A percentile compares a stretch with the other conserved stretches of the same genome.
Evolutionary conservation across 2,113 vertebrate genomes (phyloP).

Genomic region (Strix uralensis): DNA sequence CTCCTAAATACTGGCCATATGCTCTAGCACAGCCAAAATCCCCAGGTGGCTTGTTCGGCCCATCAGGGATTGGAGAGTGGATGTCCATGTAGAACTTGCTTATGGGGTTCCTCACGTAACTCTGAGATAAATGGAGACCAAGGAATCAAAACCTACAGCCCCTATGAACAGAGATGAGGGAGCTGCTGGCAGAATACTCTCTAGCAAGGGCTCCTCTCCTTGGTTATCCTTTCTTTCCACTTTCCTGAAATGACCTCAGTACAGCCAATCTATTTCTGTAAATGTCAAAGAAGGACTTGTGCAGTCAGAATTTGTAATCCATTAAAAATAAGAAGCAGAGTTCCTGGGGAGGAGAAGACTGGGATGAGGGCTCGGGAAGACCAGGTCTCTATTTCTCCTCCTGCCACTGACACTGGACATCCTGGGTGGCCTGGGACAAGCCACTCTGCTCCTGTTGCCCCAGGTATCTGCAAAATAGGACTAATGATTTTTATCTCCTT

Average conservation of each 20-base stretch:
- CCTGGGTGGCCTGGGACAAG: not conserved
- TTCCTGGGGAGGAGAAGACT: not conserved
- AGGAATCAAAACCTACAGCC: not conserved
- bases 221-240: not conserved
- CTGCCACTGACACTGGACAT: not conserved
- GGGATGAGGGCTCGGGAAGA: not conserved
- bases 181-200: not conserved
- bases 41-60: not conserved
- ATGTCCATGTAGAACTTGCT: fast-evolving
- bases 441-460: not conserved
- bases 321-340: not conserved
- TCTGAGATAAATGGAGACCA: not conserved
- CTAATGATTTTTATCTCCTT: not conserved
- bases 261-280: not conserved
- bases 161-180: not conserved
- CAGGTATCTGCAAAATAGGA: not conserved
- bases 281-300: not conserved
- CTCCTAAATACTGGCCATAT: not conserved
- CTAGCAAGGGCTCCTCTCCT: not conserved
- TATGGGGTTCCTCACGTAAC: not conserved
- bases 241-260: not conserved
- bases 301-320: not conserved
- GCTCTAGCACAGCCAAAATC: not conserved
- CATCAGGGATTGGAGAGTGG: not conserved
- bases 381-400: not conserved